Evolutionary conservation across 2,797 vertebrate species (phyloP).

Genomic region (Myotis planiceps): DNA sequence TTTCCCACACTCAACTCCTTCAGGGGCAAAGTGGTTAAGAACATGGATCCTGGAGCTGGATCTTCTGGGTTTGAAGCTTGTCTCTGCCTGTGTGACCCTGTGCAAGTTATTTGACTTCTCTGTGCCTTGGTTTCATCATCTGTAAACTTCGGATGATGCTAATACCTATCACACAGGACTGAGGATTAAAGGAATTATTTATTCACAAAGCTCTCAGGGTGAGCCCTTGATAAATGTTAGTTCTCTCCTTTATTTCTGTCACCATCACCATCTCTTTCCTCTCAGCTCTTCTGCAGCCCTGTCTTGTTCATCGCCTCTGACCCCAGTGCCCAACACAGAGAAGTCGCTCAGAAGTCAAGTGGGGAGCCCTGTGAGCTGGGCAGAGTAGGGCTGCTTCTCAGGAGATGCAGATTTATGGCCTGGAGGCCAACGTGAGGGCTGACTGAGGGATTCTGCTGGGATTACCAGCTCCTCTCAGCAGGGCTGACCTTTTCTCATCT

Average conservation of each 20-base stretch:
- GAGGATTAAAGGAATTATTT: background rate
- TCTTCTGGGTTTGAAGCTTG: background rate
- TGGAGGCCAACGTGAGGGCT: background rate
- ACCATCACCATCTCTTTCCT: background rate
- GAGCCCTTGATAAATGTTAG: background rate
- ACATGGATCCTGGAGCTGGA: background rate
- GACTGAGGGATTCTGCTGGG: slow-evolving; percentile 18
- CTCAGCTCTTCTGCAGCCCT: background rate
- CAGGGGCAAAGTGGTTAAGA: background rate
- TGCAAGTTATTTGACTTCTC: background rate
- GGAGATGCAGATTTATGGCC: slow-evolving; percentile 45
- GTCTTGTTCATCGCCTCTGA: background rate
- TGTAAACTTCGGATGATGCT: background rate
- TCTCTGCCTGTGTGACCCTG: background rate
- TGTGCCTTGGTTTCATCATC: background rate
- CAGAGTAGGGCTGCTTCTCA: background rate
- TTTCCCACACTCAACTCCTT: background rate
- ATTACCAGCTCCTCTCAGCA: slow-evolving; percentile 44
- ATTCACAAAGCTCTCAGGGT: background rate
- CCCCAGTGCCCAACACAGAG: background rate
- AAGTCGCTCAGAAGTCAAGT: background rate
- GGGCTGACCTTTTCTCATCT: slow-evolving; percentile 50
- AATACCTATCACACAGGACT: background rate
- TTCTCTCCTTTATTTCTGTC: background rate
- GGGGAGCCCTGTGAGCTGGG: fast-evolving